Conservation (phyloP, 2,797 vertebrate species). For the Streptopelia turtur region DNA sequence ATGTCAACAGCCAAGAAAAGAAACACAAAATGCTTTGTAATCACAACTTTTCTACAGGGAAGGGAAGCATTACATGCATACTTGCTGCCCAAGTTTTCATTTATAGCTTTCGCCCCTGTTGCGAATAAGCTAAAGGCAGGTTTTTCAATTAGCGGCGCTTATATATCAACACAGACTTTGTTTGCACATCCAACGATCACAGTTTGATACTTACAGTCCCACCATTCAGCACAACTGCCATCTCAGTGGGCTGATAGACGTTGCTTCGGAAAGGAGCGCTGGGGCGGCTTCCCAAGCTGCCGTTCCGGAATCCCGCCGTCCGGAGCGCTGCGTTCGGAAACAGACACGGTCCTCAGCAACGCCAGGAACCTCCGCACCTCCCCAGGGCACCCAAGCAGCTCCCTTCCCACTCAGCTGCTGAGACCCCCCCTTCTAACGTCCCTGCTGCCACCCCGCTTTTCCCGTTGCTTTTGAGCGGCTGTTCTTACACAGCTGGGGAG, state of each 20-base stretch:
- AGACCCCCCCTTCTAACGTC: neutral
- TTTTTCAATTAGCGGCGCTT: conserved; percentile 4
- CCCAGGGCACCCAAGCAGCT: neutral
- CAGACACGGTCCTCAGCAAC: conserved; percentile 2
- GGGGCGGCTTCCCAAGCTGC: conserved; percentile 87
- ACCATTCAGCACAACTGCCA: conserved; percentile 97
- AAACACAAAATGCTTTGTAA: neutral
- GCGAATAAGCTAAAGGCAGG: neutral
- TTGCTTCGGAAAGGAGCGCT: conserved; percentile 96
- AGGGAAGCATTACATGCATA: conserved; percentile 55
- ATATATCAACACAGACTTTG: neutral
- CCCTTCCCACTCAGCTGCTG: neutral
- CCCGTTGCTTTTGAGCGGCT: neutral
- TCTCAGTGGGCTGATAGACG: conserved; percentile 98
- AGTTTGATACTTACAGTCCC: conserved; percentile 93
- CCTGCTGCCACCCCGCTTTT: neutral
- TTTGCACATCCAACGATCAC: conserved; percentile 2
- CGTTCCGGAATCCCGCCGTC: conserved; percentile 89
- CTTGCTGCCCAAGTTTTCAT: neutral
- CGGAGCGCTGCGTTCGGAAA: conserved; percentile 82
- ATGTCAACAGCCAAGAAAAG: neutral
- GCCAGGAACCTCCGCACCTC: neutral
- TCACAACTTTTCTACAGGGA: neutral
- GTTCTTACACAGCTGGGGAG: fast-evolving
- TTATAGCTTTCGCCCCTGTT: neutral